Percentiles rank a stretch among this genome's conserved stretches.
Evolutionary conservation across 2,888 invertebrate species (phyloP).

Genomic region (Harpalus rubripes): DNA sequence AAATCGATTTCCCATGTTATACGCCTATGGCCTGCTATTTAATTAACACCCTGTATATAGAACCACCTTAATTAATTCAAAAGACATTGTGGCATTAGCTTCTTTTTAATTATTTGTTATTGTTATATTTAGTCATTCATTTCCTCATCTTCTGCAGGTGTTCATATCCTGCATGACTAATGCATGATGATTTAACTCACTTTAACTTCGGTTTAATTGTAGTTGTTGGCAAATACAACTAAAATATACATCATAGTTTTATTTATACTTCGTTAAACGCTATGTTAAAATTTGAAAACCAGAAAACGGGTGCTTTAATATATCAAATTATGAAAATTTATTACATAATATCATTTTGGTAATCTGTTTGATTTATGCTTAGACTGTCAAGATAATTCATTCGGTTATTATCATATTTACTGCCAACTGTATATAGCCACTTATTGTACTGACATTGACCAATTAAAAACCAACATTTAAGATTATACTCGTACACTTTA

Average conservation of each 20-base stretch:
- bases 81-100: no score
- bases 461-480: neutral
- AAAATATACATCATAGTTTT: constrained; percentile 35
- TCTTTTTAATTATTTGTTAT: neutral
- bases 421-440: neutral
- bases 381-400: neutral
- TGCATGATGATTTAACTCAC: constrained; percentile 14
- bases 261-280: constrained; percentile 13
- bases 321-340: constrained; percentile 14
- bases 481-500: neutral
- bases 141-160: constrained; percentile 22
- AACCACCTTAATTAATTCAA: no score
- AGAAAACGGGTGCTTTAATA: neutral
- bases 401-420: neutral
- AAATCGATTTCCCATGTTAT: no score
- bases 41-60: no score
- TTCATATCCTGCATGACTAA: constrained; percentile 30
- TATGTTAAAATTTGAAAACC: neutral
- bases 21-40: no score
- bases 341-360: neutral
- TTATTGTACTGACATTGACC: neutral
- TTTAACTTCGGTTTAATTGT: constrained; percentile 14
- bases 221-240: constrained; percentile 19
- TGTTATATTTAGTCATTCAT: no score
- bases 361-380: neutral